Percentiles rank a stretch among this genome's conserved stretches.
Conservation (phyloP, 2,113 vertebrate genomes). For the Pluvianellus socialis region DNA sequence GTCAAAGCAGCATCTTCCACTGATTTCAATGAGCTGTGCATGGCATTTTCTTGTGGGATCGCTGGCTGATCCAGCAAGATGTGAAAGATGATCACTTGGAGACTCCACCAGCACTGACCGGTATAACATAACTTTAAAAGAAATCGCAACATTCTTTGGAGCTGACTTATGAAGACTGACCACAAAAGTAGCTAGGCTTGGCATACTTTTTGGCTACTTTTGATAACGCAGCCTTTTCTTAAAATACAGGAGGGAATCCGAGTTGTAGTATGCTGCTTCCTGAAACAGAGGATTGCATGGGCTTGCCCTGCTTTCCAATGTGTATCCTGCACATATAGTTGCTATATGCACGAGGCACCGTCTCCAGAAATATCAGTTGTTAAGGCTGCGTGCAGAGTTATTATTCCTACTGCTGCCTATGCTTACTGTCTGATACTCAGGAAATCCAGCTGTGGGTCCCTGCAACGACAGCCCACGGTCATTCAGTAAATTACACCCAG, state of each 20-base stretch:
- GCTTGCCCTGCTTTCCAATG: neutral
- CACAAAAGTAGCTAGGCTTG: neutral
- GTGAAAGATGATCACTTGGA: conserved; percentile 34
- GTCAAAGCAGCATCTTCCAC: conserved; percentile 59
- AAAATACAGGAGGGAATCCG: neutral
- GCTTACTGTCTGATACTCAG: neutral
- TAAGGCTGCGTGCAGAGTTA: neutral
- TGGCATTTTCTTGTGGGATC: conserved; percentile 53
- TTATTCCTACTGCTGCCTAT: neutral
- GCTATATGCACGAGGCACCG: neutral
- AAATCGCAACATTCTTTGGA: neutral
- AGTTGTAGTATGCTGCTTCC: neutral
- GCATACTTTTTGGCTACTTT: neutral
- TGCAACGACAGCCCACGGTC: neutral
- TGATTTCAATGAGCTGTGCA: conserved; percentile 41
- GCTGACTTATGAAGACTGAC: neutral
- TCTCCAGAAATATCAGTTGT: neutral
- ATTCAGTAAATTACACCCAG: neutral
- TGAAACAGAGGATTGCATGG: neutral
- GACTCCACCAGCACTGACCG: conserved; percentile 16
- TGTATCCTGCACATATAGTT: neutral
- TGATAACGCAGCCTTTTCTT: neutral
- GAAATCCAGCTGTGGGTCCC: neutral
- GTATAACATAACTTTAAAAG: conserved; percentile 5
- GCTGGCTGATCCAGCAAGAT: conserved; percentile 55